Conservation (phyloP, 2,888 invertebrate species). For the Plebejus argus region DNA sequence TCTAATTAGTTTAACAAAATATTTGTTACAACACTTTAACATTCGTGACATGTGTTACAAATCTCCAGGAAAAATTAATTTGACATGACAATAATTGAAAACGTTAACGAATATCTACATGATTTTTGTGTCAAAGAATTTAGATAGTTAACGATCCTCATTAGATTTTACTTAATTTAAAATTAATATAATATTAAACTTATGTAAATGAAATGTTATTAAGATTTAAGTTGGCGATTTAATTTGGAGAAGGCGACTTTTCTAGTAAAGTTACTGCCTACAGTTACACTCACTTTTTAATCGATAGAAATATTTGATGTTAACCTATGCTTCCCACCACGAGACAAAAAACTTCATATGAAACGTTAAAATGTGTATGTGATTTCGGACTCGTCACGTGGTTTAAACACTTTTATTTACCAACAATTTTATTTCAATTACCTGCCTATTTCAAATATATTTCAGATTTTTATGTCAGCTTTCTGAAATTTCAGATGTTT, state of each 20-base stretch:
- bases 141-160: neutral
- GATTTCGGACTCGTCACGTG: too few relatives aligned
- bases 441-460: neutral
- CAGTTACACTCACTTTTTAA: too few relatives aligned
- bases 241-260: too few relatives aligned
- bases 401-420: neutral
- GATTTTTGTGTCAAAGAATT: neutral
- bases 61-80: slow-evolving; percentile 20
- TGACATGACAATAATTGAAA: slow-evolving; percentile 16
- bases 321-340: too few relatives aligned
- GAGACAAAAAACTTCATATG: too few relatives aligned
- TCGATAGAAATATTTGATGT: too few relatives aligned
- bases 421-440: neutral
- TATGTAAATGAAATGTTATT: too few relatives aligned
- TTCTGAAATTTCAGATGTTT: neutral
- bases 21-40: slow-evolving; percentile 23
- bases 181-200: too few relatives aligned
- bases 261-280: too few relatives aligned
- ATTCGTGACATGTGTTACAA: slow-evolving; percentile 5
- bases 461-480: neutral
- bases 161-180: too few relatives aligned
- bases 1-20: slow-evolving; percentile 26
- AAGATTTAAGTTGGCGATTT: too few relatives aligned
- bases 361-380: too few relatives aligned
- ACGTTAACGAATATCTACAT: neutral